Evolutionary conservation across 2,888 invertebrate species (phyloP).

Genomic region (Chaetogeoica ovagalla): DNA sequence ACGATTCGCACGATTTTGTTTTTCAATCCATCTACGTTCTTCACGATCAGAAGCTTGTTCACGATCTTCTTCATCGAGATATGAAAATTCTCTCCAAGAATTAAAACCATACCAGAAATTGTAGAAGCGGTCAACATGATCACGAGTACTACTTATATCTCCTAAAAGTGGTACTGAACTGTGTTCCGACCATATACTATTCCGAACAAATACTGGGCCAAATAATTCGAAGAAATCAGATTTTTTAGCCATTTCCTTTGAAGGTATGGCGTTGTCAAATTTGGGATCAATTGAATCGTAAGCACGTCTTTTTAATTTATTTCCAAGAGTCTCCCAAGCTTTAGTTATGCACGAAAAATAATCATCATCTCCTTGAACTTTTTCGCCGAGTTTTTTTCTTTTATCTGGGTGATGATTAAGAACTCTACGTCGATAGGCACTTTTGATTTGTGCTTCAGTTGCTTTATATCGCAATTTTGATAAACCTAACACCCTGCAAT

Average conservation of each 20-base stretch:
- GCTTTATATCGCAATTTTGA: slow-evolving; percentile 80
- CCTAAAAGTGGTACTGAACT: slow-evolving; percentile 82
- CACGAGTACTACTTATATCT: slow-evolving; percentile 73
- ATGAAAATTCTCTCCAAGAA: slow-evolving; percentile 99
- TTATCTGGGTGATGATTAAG: slow-evolving; percentile 98
- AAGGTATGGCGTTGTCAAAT: slow-evolving; percentile 87
- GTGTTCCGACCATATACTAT: slow-evolving; percentile 89
- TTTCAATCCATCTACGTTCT: slow-evolving; percentile 97
- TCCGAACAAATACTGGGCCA: slow-evolving; percentile 69
- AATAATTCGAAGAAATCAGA: slow-evolving; percentile 57
- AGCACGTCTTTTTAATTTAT: slow-evolving; percentile 77
- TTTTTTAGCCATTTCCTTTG: slow-evolving; percentile 71
- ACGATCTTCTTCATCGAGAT: slow-evolving; percentile 97
- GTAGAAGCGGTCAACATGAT: slow-evolving; percentile 91
- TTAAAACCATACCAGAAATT: slow-evolving; percentile 98
- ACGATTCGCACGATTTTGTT: slow-evolving; percentile 91
- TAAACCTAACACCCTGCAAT: slow-evolving; percentile 76
- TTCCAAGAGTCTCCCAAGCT: slow-evolving; percentile 90
- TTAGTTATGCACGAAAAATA: slow-evolving; percentile 98
- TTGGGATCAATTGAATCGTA: slow-evolving; percentile 96
- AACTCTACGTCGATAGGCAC: slow-evolving; percentile 87
- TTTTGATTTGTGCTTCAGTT: slow-evolving; percentile 89
- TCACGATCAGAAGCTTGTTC: slow-evolving; percentile 96
- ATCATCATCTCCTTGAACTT: slow-evolving; percentile 86
- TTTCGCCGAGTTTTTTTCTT: slow-evolving; percentile 86